Evolutionary conservation across 2,888 invertebrate species (phyloP).

Genomic region (Drosophila robusta): DNA sequence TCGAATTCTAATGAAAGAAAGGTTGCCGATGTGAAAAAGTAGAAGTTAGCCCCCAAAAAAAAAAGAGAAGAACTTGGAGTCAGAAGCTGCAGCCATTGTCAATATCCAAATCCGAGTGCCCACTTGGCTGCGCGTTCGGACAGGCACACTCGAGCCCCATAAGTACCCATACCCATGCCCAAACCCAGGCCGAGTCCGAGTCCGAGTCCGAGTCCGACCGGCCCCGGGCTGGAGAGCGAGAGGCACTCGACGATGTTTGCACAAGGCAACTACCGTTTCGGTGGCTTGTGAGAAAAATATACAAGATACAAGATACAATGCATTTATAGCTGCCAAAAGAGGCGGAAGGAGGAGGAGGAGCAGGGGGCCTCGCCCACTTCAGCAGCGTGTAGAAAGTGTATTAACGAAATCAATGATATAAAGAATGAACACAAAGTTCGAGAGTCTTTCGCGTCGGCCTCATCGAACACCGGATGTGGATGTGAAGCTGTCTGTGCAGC

Average conservation of each 20-base stretch:
- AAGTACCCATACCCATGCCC: conserved; percentile 74
- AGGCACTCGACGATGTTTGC: conserved; percentile 72
- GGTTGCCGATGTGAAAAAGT: conserved; percentile 30
- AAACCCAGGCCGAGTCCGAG: conserved; percentile 8
- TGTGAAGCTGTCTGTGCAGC: conserved; percentile 14
- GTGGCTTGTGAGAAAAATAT: conserved; percentile 77
- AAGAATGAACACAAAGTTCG: conserved; percentile 55
- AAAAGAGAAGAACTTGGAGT: not conserved
- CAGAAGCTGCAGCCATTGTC: conserved; percentile 66
- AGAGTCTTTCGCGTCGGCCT: conserved; percentile 35
- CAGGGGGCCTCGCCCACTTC: conserved; percentile 60
- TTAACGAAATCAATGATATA: conserved; percentile 67
- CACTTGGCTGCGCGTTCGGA: conserved; percentile 74
- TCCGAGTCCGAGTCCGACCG: not conserved
- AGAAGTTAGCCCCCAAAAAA: conserved; percentile 22
- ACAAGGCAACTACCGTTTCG: conserved; percentile 79
- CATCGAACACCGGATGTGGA: conserved; percentile 65
- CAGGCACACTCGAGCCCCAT: conserved; percentile 67
- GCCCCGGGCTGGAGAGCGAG: conserved; percentile 1
- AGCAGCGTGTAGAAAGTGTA: conserved; percentile 72
- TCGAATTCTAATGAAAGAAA: conserved; percentile 76
- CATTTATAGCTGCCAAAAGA: conserved; percentile 14
- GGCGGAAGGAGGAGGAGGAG: not conserved
- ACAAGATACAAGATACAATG: conserved; percentile 50
- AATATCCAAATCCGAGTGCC: conserved; percentile 75